phyloP scores from a whole-genome alignment of 1,140 invertebrate species.

The Calephelis nemesis region DNA sequence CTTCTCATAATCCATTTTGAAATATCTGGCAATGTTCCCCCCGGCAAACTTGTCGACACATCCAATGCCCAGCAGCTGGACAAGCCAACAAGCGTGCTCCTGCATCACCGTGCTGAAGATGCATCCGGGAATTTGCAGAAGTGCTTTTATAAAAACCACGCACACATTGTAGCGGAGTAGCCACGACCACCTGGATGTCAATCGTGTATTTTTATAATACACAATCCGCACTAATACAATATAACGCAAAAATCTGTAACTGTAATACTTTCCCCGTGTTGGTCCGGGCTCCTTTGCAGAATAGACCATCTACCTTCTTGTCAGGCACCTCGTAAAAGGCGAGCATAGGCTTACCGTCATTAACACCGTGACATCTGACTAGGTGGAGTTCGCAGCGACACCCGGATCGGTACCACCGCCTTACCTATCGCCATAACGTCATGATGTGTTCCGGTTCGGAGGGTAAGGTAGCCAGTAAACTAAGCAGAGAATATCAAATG shows the following conservation, averaged over 20 bases:
- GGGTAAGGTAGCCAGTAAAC: too few species aligned
- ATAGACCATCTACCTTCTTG: too few species aligned
- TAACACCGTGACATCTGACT: too few species aligned
- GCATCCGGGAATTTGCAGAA: constrained; percentile 94
- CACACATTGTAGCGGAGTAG: constrained; percentile 93
- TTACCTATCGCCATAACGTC: too few species aligned
- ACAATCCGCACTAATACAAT: neutral
- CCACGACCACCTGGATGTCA: constrained; percentile 89
- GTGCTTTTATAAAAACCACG: constrained; percentile 92
- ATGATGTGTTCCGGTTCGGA: too few species aligned
- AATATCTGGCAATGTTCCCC: constrained; percentile 61
- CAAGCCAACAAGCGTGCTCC: constrained; percentile 89
- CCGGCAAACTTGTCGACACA: constrained; percentile 88
- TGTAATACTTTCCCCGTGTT: too few species aligned
- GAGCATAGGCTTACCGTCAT: too few species aligned
- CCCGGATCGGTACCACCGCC: too few species aligned
- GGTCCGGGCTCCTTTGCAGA: too few species aligned
- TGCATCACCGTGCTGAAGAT: constrained; percentile 87
- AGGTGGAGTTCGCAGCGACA: too few species aligned
- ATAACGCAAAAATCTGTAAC: neutral
- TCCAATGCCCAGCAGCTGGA: constrained; percentile 94
- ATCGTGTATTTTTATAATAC: neutral
- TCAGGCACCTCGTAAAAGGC: too few species aligned
- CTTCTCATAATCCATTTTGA: constrained; percentile 68
- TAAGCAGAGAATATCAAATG: too few species aligned